Evolutionary conservation across 2,113 vertebrate genomes (phyloP).

Genomic region (Pelusios castaneus): DNA sequence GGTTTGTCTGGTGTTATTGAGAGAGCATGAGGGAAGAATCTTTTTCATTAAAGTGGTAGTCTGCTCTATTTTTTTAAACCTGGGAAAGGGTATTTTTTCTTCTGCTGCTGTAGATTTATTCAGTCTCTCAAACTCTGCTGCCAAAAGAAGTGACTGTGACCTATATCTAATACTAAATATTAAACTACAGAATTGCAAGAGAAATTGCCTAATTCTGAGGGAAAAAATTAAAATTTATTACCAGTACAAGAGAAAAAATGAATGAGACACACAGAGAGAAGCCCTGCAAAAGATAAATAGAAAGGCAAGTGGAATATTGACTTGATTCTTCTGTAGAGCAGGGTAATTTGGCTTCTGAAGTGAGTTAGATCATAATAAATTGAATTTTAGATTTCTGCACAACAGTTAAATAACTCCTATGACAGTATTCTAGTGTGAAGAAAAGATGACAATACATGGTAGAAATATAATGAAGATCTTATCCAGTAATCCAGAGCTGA

Average conservation of each 20-base stretch:
- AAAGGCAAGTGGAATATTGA: slow-evolving; percentile 81
- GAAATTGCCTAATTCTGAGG: slow-evolving; percentile 78
- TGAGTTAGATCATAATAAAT: slow-evolving; percentile 85
- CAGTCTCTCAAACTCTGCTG: slow-evolving; percentile 54
- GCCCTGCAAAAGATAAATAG: slow-evolving; percentile 78
- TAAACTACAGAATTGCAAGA: slow-evolving; percentile 75
- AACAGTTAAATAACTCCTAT: slow-evolving; percentile 82
- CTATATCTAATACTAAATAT: slow-evolving; percentile 79
- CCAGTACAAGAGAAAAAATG: slow-evolving; percentile 73
- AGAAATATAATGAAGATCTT: slow-evolving; percentile 78
- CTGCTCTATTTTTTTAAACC: neutral
- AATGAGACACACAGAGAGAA: slow-evolving; percentile 69
- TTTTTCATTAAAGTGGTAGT: accelerated
- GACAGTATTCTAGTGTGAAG: slow-evolving; percentile 74
- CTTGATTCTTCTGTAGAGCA: slow-evolving; percentile 80
- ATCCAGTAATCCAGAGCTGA: slow-evolving; percentile 74
- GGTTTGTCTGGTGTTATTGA: neutral
- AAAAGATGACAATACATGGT: slow-evolving; percentile 74
- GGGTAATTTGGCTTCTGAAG: slow-evolving; percentile 82
- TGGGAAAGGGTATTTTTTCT: neutral
- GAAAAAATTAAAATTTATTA: slow-evolving; percentile 78
- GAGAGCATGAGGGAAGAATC: neutral
- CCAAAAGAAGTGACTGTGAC: slow-evolving; percentile 43
- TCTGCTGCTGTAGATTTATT: slow-evolving; percentile 25
- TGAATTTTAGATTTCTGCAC: slow-evolving; percentile 83